phyloP scores from a whole-genome alignment of 2,113 vertebrate species.

The Colaptes auratus region DNA sequence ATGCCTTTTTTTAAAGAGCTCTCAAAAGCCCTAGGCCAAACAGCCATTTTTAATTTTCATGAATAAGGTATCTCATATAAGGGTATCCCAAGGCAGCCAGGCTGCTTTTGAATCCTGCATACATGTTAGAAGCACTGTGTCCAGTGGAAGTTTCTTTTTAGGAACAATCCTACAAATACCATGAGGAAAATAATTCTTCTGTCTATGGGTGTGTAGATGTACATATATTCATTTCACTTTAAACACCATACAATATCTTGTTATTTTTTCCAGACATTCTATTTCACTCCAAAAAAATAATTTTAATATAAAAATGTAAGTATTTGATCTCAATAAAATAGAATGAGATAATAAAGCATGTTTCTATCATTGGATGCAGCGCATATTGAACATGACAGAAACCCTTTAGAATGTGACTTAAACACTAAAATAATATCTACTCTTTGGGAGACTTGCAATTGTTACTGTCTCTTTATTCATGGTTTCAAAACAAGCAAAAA shows the following conservation, averaged over 20 bases:
- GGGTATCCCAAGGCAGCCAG: neutral
- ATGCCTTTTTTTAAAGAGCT: neutral
- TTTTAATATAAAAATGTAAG: neutral
- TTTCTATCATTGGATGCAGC: neutral
- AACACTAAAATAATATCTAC: neutral
- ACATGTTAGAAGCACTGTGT: neutral
- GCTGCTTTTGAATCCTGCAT: neutral
- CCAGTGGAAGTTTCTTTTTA: neutral
- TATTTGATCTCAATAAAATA: slow-evolving; percentile 6
- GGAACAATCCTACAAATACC: neutral
- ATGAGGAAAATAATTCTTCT: neutral
- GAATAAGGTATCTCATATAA: slow-evolving; percentile 8
- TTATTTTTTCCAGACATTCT: neutral
- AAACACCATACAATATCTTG: neutral
- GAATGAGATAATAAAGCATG: neutral
- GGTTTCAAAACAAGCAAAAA: neutral
- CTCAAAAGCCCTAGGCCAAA: neutral
- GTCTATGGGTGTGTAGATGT: neutral
- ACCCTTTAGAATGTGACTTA: neutral
- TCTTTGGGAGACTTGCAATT: neutral
- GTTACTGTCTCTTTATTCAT: neutral
- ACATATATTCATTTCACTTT: neutral
- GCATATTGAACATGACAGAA: neutral
- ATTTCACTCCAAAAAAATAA: neutral
- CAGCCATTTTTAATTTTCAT: slow-evolving; percentile 10